These are phyloP conservation scores for Alitta virens DNA, from an alignment of 2,888 invertebrate genomes.

Conservation along the genomic window DNA sequence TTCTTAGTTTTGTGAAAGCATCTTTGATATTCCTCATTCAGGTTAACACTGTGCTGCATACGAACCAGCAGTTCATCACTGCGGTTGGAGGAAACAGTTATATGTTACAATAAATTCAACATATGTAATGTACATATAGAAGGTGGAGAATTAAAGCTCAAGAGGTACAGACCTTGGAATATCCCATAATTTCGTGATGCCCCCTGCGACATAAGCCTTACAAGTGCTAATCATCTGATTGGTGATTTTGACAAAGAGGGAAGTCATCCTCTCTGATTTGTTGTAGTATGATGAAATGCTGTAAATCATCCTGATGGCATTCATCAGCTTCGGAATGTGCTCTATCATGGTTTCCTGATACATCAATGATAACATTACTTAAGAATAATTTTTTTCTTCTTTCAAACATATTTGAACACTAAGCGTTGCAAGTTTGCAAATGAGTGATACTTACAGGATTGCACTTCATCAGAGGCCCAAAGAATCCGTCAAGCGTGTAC, in stretches of 20 bases:
- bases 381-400: too few relatives aligned
- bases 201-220: constrained; percentile 80
- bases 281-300: constrained; percentile 95
- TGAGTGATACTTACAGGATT: constrained; percentile 71
- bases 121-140: neutral
- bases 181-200: constrained; percentile 81
- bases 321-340: constrained; percentile 82
- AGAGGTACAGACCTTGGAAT: constrained; percentile 80
- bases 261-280: constrained; percentile 92
- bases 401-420: too few relatives aligned
- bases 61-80: constrained; percentile 67
- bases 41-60: constrained; percentile 79
- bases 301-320: constrained; percentile 89
- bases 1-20: constrained; percentile 68
- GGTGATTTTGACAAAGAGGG: constrained; percentile 95
- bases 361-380: too few relatives aligned
- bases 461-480: constrained; percentile 87
- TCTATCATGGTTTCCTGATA: constrained; percentile 79
- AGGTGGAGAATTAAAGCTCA: constrained; percentile 27
- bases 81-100: constrained; percentile 1
- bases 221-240: constrained; percentile 98
- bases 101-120: neutral
- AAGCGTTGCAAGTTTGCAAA: too few relatives aligned
- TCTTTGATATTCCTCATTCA: constrained; percentile 82
- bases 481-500: constrained; percentile 89